phyloP scores from a whole-genome alignment of 2,888 invertebrate species.

The Stenotaenia linearis region DNA sequence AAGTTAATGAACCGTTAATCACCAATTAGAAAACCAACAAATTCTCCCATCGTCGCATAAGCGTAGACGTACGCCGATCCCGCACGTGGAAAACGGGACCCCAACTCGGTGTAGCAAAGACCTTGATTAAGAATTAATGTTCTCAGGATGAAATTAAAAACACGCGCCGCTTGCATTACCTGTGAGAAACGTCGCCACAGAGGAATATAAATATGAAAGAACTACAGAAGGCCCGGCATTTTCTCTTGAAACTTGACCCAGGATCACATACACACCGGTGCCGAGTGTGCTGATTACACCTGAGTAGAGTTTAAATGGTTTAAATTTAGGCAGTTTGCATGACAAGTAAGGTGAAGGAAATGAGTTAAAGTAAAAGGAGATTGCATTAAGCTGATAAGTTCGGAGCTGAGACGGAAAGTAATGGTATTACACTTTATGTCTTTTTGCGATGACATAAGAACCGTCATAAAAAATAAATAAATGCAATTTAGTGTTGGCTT shows the following conservation, averaged over 20 bases:
- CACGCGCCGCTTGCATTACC: slow-evolving; percentile 33
- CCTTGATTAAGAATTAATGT: slow-evolving; percentile 33
- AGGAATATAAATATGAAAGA: slow-evolving; percentile 37
- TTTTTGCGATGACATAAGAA: background rate
- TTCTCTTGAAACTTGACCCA: slow-evolving; percentile 37
- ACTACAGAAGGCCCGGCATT: slow-evolving; percentile 39
- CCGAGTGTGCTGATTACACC: slow-evolving; percentile 38
- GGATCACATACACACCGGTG: slow-evolving; percentile 37
- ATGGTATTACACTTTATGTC: background rate
- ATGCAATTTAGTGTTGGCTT: background rate
- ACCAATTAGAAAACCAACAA: slow-evolving; percentile 36
- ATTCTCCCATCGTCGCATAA: slow-evolving; percentile 38
- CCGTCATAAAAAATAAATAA: background rate
- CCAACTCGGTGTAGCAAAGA: slow-evolving; percentile 39
- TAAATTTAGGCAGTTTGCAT: background rate
- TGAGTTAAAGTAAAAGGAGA: background rate
- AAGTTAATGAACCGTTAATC: background rate
- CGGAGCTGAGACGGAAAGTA: background rate
- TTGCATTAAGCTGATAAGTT: background rate
- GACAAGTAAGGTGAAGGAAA: background rate
- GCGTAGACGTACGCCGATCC: slow-evolving; percentile 38
- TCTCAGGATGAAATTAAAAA: background rate
- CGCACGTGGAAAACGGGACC: slow-evolving; percentile 37
- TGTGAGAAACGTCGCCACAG: slow-evolving; percentile 38
- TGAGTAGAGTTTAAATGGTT: slow-evolving; percentile 21